Conservation (phyloP, 2,797 vertebrate genomes). For the Prionace glauca region DNA sequence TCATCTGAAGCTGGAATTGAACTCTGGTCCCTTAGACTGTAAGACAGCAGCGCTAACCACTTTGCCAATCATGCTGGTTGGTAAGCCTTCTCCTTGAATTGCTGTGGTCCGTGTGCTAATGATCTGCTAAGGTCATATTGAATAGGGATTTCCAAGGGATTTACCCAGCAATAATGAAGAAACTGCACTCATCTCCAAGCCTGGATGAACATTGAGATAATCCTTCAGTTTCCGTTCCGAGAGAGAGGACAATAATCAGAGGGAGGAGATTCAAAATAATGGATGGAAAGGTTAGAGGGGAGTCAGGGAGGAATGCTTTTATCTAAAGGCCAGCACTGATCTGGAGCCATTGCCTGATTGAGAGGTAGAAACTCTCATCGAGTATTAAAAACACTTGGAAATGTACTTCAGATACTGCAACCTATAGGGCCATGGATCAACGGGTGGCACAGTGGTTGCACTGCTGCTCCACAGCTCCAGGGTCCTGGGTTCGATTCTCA, state of each 20-base stretch:
- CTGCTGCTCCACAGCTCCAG: no score
- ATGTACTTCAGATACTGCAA: not conserved
- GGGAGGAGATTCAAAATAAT: not conserved
- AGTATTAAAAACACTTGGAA: not conserved
- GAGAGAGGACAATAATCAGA: not conserved
- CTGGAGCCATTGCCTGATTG: not conserved
- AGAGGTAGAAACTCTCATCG: not conserved
- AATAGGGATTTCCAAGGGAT: no score
- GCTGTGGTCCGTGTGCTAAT: not conserved
- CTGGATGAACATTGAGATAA: not conserved
- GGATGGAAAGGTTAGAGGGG: not conserved
- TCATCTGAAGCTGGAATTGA: no score
- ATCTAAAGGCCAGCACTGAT: not conserved
- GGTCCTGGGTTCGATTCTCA: no score
- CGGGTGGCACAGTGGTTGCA: no score
- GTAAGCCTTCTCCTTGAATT: not conserved
- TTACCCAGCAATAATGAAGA: no score
- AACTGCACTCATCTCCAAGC: not conserved
- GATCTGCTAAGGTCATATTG: no score
- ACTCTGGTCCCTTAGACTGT: no score
- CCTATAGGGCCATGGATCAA: not conserved
- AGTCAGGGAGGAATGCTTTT: not conserved
- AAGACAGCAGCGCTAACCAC: no score
- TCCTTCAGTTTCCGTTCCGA: not conserved
- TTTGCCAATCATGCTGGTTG: not conserved